phyloP scores from a whole-genome alignment of 2,113 vertebrate species.

The Psephotus haematonotus region DNA sequence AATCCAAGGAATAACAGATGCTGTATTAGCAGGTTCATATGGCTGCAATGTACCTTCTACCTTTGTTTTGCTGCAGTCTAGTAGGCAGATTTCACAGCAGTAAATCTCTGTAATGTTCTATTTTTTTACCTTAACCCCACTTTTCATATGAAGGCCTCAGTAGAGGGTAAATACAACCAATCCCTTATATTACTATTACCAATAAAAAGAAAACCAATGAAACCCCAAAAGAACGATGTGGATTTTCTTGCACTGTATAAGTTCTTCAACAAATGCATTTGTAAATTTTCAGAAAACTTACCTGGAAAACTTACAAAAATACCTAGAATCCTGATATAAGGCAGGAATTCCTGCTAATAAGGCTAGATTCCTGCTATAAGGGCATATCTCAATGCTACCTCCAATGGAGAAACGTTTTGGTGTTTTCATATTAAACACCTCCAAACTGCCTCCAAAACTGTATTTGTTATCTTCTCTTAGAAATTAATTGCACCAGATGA shows the following conservation, averaged over 20 bases:
- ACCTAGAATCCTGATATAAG: neutral
- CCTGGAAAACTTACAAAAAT: neutral
- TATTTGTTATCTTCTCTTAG: neutral
- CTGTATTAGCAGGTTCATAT: neutral
- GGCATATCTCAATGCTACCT: neutral
- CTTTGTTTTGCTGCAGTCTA: neutral
- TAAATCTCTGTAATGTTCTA: neutral
- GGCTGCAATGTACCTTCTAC: neutral
- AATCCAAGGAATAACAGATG: neutral
- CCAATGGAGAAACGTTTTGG: neutral
- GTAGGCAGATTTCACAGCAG: neutral
- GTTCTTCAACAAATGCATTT: neutral
- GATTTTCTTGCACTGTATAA: neutral
- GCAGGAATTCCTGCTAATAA: neutral
- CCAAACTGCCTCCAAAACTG: neutral
- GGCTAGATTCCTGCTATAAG: neutral
- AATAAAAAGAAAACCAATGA: neutral
- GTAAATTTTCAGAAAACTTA: neutral
- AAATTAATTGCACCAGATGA: neutral
- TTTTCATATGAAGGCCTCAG: neutral
- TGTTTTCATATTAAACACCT: neutral
- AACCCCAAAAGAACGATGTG: neutral
- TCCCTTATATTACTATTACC: neutral
- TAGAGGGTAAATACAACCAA: neutral
- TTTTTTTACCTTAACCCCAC: neutral